These are phyloP conservation scores for Stenoptilia bipunctidactyla DNA, from an alignment of 2,888 invertebrate species.

Conservation along the genomic window DNA sequence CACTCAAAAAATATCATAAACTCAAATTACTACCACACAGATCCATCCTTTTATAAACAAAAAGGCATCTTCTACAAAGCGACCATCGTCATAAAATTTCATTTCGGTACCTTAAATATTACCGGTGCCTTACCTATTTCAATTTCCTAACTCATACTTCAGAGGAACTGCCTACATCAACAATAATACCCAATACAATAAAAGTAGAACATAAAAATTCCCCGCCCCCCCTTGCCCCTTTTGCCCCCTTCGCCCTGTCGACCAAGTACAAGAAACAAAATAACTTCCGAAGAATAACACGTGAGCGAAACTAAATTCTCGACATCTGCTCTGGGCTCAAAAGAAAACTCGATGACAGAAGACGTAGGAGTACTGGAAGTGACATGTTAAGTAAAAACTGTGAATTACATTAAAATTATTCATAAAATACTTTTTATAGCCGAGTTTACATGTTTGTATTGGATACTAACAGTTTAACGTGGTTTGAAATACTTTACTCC, in stretches of 20 bases:
- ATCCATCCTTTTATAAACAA: no score
- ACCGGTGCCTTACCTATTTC: background rate
- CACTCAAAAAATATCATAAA: no score
- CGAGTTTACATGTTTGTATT: no score
- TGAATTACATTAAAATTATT: no score
- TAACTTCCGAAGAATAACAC: constrained; percentile 49
- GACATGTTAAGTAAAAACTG: constrained; percentile 6
- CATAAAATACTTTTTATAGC: no score
- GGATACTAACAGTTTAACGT: no score
- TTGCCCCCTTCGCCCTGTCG: no score
- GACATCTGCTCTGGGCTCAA: constrained; percentile 38
- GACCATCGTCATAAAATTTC: no score
- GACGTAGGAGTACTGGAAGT: constrained; percentile 20
- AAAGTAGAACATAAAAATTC: constrained; percentile 17
- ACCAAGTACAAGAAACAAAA: constrained; percentile 31
- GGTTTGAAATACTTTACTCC: no score
- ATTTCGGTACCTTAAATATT: background rate
- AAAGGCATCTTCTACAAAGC: no score
- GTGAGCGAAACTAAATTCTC: constrained; percentile 47
- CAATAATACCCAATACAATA: constrained; percentile 11
- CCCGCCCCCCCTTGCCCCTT: constrained; percentile 11
- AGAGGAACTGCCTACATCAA: constrained; percentile 1
- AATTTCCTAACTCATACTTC: background rate
- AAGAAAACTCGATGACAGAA: constrained; percentile 21
- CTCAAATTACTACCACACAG: no score